Conservation (phyloP, 1,140 invertebrate species). For the Drosophila baimaii region DNA sequence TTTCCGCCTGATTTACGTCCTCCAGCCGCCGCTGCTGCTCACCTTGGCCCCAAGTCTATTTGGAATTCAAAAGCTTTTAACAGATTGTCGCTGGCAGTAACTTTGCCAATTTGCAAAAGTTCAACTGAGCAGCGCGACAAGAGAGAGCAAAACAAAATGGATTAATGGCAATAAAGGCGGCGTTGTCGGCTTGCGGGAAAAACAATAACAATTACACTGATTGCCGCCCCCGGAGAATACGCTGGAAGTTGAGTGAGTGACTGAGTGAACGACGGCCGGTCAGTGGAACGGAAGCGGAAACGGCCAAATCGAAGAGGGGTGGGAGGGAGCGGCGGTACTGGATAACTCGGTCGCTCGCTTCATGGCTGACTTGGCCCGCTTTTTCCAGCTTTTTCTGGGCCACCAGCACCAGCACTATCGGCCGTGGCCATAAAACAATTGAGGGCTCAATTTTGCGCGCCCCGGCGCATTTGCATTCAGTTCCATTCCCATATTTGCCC, state of each 20-base stretch:
- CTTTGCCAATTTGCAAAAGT: constrained; percentile 70
- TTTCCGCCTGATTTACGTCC: constrained; percentile 46
- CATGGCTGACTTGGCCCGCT: constrained; percentile 33
- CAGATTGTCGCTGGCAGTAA: constrained; percentile 58
- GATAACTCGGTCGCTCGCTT: constrained; percentile 34
- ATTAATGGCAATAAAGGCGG: constrained; percentile 25
- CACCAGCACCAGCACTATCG: constrained; percentile 33
- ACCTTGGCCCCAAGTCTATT: constrained; percentile 46
- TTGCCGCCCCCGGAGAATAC: constrained; percentile 64
- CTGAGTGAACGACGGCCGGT: constrained; percentile 56
- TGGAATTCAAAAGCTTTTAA: constrained; percentile 59
- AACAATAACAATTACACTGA: constrained; percentile 81
- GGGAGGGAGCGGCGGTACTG: not conserved
- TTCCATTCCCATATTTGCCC: constrained; percentile 53
- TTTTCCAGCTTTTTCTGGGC: constrained; percentile 24
- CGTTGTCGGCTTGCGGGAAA: constrained; percentile 7
- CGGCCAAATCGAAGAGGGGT: constrained; percentile 10
- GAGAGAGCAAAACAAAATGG: constrained; percentile 42
- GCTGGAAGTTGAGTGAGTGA: constrained; percentile 59
- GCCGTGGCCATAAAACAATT: constrained; percentile 68
- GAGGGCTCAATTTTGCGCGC: constrained; percentile 69
- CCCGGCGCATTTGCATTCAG: constrained; percentile 51
- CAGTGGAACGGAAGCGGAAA: constrained; percentile 53
- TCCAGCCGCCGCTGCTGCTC: constrained; percentile 1
- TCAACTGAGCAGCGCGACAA: constrained; percentile 24